Base-by-base conservation (phyloP, 2,113 vertebrate species). In the Apteryx mantelli region DNA sequence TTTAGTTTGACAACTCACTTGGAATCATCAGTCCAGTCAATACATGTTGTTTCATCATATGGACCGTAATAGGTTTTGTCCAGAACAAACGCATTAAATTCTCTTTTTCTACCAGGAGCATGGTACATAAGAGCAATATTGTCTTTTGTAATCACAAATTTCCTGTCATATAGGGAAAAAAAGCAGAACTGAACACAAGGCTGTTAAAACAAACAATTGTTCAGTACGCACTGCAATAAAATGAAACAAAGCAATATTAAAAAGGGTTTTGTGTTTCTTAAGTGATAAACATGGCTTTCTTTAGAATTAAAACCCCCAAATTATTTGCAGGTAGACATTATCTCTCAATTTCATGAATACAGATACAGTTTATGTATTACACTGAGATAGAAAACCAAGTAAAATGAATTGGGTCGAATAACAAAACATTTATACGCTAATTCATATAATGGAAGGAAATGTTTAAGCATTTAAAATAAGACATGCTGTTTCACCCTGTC, bases 11-110 rank as follows among this genome's bases (percentile, higher is more conserved):
- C 5, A 8, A 95, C 98, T 98, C 96, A 99, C 99, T 98, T 99
- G 75, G 99, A 99, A 97, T 99, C 99, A 15, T 99, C 98, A 0
- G 99, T 99, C 99, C 99, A 99, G 98, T 99, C 99, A 5, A 99
- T 99, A 96, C 99, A 99, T 6, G 99, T 99, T 61, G 99, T 99
- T 93, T 99, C 99, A 50, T 99, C 99, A 3, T 99, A 99, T 0
- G 99, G 99, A 10, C 99, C 99, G 4, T 98, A 99, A 75, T 99
- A 99, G 61, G 99, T 99, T 97, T 99, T 99, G 97, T 99, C 99
- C 96, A 99, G 95, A 60, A 99, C 98, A 26, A 99, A 99, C 0
- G 99, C 99, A 4, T 99, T 99, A 88, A 99, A 99, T 86, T 99
- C 99, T 9, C 99, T 97, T 89, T 97, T 98, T 96, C 94, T 99